Conservation (phyloP, 2,888 invertebrate genomes). For the Oligia fasciuncula region DNA sequence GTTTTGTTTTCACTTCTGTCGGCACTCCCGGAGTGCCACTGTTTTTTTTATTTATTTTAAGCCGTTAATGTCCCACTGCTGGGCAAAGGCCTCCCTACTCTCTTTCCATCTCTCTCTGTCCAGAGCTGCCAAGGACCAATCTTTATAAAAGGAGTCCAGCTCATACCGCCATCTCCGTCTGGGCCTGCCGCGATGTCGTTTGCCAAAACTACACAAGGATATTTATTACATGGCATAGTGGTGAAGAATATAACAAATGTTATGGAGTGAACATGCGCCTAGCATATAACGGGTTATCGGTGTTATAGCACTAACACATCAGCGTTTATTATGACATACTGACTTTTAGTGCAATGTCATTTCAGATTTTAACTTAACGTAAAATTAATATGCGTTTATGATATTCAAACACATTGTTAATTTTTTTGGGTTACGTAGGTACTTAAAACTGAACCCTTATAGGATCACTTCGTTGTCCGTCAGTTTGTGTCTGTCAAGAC, state of each 20-base stretch:
- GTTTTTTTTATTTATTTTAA: too few species aligned
- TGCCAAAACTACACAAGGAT: not conserved
- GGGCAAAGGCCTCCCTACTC: too few species aligned
- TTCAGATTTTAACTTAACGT: not conserved
- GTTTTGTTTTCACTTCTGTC: too few species aligned
- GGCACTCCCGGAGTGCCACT: too few species aligned
- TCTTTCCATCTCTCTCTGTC: too few species aligned
- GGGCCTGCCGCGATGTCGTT: too few species aligned
- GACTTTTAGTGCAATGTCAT: slow-evolving; percentile 29
- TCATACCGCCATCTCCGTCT: too few species aligned
- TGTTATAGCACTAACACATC: too few species aligned
- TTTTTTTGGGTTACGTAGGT: not conserved
- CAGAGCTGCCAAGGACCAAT: too few species aligned
- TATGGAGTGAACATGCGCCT: slow-evolving; percentile 31
- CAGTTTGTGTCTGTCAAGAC: not conserved
- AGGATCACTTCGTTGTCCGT: not conserved
- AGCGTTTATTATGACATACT: slow-evolving; percentile 48
- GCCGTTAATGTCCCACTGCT: too few species aligned
- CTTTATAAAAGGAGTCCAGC: too few species aligned
- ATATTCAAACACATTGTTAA: not conserved
- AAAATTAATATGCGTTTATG: not conserved
- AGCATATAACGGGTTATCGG: slow-evolving; percentile 37
- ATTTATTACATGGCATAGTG: slow-evolving; percentile 14
- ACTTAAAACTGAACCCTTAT: not conserved
- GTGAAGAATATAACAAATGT: slow-evolving; percentile 31